Percentiles rank a stretch among this genome's conserved stretches.
phyloP scores from a whole-genome alignment of 2,113 vertebrate species.

The Phoxinus phoxinus region DNA sequence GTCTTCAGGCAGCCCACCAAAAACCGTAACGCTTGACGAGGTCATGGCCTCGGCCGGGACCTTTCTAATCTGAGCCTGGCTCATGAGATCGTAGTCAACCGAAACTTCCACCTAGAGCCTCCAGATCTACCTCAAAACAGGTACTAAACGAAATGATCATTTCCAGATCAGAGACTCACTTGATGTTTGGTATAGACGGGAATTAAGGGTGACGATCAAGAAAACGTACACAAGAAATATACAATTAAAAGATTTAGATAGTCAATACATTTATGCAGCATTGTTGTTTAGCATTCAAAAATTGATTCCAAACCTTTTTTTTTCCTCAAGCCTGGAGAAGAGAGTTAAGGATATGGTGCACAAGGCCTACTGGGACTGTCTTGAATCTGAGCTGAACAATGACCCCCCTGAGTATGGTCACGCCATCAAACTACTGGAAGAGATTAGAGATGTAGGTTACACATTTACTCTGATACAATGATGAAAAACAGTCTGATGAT shows the following conservation, averaged over 20 bases:
- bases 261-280: neutral
- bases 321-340: slow-evolving; percentile 79
- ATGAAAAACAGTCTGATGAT: neutral
- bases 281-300: too few species aligned
- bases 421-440: slow-evolving; percentile 88
- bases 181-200: neutral
- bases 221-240: neutral
- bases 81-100: slow-evolving; percentile 90
- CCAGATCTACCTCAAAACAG: slow-evolving; percentile 80
- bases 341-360: slow-evolving; percentile 85
- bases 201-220: neutral
- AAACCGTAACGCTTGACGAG: slow-evolving; percentile 83
- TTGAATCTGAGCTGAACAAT: slow-evolving; percentile 86
- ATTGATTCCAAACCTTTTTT: neutral
- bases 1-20: slow-evolving; percentile 87
- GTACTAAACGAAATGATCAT: slow-evolving; percentile 65
- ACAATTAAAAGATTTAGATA: neutral
- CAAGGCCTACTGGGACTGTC: slow-evolving; percentile 91
- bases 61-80: slow-evolving; percentile 85
- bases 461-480: neutral
- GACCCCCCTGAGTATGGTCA: slow-evolving; percentile 89
- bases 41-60: slow-evolving; percentile 87
- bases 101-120: slow-evolving; percentile 80
- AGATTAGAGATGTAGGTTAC: slow-evolving; percentile 88
- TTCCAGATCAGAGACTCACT: neutral